Evolutionary conservation across 2,113 vertebrate species (phyloP), one percentile per base, ranked within the genome.

Genomic region (Hypocryptadius cinnamomeus): DNA sequence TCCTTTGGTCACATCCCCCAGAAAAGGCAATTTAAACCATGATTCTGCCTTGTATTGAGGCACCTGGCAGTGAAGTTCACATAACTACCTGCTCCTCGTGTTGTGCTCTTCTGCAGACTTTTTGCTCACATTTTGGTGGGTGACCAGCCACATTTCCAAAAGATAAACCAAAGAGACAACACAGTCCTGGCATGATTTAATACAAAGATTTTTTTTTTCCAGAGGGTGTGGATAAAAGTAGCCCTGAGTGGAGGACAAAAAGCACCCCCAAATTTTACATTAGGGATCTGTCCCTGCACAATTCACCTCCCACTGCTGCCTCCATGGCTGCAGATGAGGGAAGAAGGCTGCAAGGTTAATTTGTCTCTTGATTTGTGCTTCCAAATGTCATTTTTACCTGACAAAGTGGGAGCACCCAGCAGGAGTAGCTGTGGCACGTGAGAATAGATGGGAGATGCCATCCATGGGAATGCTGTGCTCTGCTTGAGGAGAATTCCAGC

Each of bases 1-100:
- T 95, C 92, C 90, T 79, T 60, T 69, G 87, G 92, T 90, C 89
- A 48, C 93, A 40, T 45, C 96, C 91, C 92, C 80, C 77, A 39
- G n/a, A 22, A 86, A 80, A 76, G 54, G 60, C 70, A 77, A 92
- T 60, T 81, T 80, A 37, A 87, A 82, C 68, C 66, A 77, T 16
- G 53, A 31, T 45, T 28, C 61, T 68, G 81, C 68, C 82, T 51
- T 19, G 37, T 13, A 39, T n/a, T 56, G 14, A 60, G 81, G 79
- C 89, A 90, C 22, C 54, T 81, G 85, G 82, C 44, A 66, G 48
- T 2, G 35, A 39, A 88, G 60, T 15, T 66, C 68, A 59, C 25
- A 8, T 0, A 81, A 76, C 48, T 11, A 44, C 59, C 64, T 54
- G 63, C 68, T 81, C 73, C 65, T 80, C 7, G 1, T 0, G 13